Evolutionary conservation across 2,888 invertebrate genomes (phyloP).

Genomic region (Drosophila neotestacea): DNA sequence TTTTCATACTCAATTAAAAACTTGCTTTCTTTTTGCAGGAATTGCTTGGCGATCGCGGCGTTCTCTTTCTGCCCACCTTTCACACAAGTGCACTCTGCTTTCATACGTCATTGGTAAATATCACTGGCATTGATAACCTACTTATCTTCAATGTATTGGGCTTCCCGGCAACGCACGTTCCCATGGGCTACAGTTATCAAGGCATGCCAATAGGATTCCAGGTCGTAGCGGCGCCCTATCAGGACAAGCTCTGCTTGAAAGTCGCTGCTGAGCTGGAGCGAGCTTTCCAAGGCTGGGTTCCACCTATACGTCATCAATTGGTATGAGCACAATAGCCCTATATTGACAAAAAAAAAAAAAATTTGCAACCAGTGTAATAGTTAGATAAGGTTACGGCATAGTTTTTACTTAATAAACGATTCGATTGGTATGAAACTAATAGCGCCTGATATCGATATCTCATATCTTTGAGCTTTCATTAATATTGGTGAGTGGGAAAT

Average conservation of each 20-base stretch:
- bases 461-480: constrained; percentile 11
- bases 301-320: constrained; percentile 84
- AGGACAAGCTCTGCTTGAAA: constrained; percentile 92
- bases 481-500: constrained; percentile 1
- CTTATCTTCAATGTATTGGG: constrained; percentile 87
- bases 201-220: constrained; percentile 92
- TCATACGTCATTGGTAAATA: constrained; percentile 87
- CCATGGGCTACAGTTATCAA: constrained; percentile 87
- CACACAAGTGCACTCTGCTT: constrained; percentile 89
- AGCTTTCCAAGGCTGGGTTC: constrained; percentile 93
- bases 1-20: too few relatives aligned
- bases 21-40: constrained; percentile 45
- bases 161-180: constrained; percentile 91
- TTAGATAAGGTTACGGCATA: constrained; percentile 44
- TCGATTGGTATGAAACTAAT: neutral
- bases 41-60: constrained; percentile 89
- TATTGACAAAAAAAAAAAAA: neutral
- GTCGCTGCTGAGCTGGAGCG: constrained; percentile 92
- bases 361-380: constrained; percentile 1
- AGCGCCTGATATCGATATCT: neutral
- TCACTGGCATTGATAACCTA: constrained; percentile 70
- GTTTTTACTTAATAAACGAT: constrained; percentile 8
- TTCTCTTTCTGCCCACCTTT: constrained; percentile 91
- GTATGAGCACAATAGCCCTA: neutral
- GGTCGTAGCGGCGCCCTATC: constrained; percentile 90